Conservation (phyloP, 2,113 vertebrate species). For the Tupaia chinensis region DNA sequence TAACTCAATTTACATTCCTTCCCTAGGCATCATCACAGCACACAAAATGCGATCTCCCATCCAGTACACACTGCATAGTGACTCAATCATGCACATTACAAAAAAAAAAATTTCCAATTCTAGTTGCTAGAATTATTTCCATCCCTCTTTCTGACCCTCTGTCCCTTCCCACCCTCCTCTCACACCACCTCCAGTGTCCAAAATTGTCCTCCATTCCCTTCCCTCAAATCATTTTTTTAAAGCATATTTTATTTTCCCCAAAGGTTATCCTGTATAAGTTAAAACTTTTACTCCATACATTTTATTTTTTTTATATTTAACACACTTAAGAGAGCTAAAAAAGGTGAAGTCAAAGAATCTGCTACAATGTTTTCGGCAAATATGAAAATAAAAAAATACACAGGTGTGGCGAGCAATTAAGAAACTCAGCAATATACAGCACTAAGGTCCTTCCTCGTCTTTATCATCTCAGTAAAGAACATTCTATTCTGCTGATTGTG, state of each 20-base stretch:
- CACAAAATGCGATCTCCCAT: no score
- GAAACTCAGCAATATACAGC: background rate
- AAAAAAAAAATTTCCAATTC: no score
- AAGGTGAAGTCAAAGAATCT: background rate
- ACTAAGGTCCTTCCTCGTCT: background rate
- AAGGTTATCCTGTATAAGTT: background rate
- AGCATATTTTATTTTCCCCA: background rate
- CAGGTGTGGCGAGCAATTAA: background rate
- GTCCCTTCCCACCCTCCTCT: no score
- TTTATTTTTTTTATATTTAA: background rate
- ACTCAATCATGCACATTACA: no score
- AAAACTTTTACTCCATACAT: background rate
- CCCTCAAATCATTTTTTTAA: background rate
- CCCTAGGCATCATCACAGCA: no score
- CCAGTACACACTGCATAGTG: no score
- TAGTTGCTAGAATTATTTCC: no score
- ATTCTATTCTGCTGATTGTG: background rate
- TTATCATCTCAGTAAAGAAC: background rate
- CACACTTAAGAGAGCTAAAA: background rate
- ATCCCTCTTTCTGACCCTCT: no score
- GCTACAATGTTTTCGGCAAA: constrained; percentile 4
- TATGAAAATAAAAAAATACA: background rate
- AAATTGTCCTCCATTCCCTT: no score
- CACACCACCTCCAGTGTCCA: no score
- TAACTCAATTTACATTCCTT: no score